phyloP scores from a whole-genome alignment of 2,113 vertebrate genomes.

The Dissostichus mawsoni region DNA sequence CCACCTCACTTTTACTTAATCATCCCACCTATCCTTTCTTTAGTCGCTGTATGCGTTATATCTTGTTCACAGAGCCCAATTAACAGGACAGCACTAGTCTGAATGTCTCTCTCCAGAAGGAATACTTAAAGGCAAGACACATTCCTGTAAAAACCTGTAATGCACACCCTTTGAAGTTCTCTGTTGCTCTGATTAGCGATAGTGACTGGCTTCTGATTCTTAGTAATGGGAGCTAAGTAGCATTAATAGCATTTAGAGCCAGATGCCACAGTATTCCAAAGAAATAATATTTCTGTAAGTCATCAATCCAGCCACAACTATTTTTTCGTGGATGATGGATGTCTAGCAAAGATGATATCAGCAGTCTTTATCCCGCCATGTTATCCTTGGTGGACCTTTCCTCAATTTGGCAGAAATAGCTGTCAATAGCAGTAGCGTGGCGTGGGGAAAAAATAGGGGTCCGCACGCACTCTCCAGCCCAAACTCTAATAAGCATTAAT shows the following conservation, averaged over 20 bases:
- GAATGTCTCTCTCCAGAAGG: not conserved
- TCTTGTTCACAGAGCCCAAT: not conserved
- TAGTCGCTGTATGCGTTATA: not conserved
- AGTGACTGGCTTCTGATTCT: not conserved
- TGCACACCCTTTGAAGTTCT: not conserved
- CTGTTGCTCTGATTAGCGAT: not conserved
- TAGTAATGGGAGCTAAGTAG: not conserved
- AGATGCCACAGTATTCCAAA: not conserved
- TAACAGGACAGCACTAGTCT: constrained; percentile 1
- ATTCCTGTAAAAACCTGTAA: not conserved
- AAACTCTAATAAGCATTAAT: too few species aligned
- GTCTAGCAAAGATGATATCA: too few species aligned
- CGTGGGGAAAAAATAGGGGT: too few species aligned
- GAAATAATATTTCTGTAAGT: not conserved
- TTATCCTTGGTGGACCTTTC: not conserved
- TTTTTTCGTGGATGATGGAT: not conserved
- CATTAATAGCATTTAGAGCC: not conserved
- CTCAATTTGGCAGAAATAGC: not conserved
- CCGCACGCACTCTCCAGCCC: too few species aligned
- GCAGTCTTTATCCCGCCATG: too few species aligned
- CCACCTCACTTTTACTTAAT: constrained; percentile 8
- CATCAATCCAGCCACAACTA: not conserved
- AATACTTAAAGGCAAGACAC: too few species aligned
- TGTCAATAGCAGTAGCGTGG: not conserved
- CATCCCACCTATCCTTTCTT: constrained; percentile 8